phyloP scores from a whole-genome alignment of 2,888 invertebrate genomes.

The Lasius fuliginosus region DNA sequence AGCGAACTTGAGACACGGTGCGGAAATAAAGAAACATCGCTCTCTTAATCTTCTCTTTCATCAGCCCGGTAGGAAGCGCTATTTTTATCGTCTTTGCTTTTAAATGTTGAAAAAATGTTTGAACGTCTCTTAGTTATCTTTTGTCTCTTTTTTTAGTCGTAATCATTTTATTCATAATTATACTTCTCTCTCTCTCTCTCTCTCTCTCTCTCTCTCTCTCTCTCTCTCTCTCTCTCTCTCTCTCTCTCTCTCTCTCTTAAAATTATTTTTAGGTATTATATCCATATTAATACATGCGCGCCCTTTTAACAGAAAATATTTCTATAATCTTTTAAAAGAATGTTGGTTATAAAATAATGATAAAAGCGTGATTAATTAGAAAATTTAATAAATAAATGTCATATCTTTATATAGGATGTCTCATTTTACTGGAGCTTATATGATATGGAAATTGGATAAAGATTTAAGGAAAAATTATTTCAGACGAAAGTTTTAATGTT shows the following conservation, averaged over 20 bases:
- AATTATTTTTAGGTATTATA: constrained; percentile 6
- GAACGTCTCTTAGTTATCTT: constrained; percentile 21
- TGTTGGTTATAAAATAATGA: neutral
- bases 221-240: too few species aligned
- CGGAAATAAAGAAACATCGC: constrained; percentile 47
- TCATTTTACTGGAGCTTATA: too few species aligned
- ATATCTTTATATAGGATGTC: neutral
- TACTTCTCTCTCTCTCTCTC: neutral
- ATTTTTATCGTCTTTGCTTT: constrained; percentile 40
- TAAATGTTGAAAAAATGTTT: neutral
- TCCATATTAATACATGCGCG: constrained; percentile 19
- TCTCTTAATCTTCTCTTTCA: constrained; percentile 17
- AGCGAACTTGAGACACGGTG: constrained; percentile 36
- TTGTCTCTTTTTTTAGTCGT: neutral
- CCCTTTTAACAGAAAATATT: neutral
- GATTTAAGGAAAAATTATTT: too few species aligned
- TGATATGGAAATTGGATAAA: too few species aligned
- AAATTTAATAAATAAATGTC: neutral
- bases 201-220: too few species aligned
- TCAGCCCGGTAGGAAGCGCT: constrained; percentile 29
- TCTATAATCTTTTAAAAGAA: neutral
- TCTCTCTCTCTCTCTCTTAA: neutral
- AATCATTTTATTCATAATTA: constrained; percentile 9
- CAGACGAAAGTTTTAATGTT: too few species aligned
- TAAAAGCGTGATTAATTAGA: neutral